These are phyloP conservation scores for Drosophila algonquin DNA, from an alignment of 2,888 invertebrate genomes.

Conservation along the genomic window DNA sequence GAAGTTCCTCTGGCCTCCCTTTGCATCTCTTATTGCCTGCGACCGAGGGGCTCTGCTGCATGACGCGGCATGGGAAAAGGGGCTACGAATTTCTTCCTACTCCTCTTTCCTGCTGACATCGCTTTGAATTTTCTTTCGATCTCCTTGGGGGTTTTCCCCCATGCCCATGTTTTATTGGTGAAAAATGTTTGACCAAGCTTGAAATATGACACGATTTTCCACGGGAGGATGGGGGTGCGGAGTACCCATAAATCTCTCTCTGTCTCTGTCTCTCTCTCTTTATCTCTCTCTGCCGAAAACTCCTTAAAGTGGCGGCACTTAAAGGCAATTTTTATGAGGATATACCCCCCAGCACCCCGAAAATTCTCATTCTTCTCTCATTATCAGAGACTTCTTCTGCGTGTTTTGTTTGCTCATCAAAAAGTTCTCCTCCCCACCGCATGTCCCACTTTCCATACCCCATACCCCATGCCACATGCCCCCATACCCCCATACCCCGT, in stretches of 20 bases:
- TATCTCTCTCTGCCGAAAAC: constrained; percentile 23
- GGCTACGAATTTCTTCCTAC: not conserved
- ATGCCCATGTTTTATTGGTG: not conserved
- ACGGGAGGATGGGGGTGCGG: not conserved
- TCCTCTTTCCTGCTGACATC: not conserved
- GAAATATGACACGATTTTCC: constrained; percentile 82
- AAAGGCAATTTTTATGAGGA: constrained; percentile 37
- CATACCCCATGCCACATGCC: not conserved
- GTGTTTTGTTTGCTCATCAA: constrained; percentile 48
- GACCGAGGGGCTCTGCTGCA: not conserved
- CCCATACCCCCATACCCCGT: not conserved
- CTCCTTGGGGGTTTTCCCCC: not conserved
- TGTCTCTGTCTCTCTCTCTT: constrained; percentile 10
- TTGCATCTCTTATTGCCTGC: not conserved
- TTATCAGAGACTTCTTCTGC: constrained; percentile 35
- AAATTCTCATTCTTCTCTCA: constrained; percentile 34
- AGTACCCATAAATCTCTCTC: constrained; percentile 9
- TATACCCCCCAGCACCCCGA: not conserved
- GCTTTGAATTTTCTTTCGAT: constrained; percentile 34
- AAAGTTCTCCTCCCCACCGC: not conserved
- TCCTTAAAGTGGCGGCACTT: constrained; percentile 45
- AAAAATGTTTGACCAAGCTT: constrained; percentile 75
- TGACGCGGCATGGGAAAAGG: not conserved
- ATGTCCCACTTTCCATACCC: not conserved
- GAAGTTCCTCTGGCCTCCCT: no score